Conservation (phyloP, 2,797 vertebrate genomes). For the Caiman crocodilus region DNA sequence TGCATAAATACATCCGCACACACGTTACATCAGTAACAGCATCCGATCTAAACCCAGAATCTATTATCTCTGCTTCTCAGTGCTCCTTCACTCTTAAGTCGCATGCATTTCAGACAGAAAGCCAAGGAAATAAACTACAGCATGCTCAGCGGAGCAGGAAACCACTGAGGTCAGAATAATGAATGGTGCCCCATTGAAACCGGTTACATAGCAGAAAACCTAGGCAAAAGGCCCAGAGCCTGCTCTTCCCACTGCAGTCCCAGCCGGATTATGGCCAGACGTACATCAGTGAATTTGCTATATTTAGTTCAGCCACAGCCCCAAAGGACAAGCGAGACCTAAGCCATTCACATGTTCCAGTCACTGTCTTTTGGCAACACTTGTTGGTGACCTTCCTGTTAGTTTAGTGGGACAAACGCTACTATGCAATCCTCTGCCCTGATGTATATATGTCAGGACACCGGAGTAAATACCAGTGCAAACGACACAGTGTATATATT, state of each 20-base stretch:
- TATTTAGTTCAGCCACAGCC: constrained; percentile 52
- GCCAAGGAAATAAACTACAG: neutral
- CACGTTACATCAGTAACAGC: neutral
- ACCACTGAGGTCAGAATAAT: neutral
- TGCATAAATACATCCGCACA: neutral
- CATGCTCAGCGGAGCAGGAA: neutral
- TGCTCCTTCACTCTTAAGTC: neutral
- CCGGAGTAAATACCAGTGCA: neutral
- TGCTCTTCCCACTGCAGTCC: neutral
- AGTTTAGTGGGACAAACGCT: neutral
- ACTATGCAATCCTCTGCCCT: neutral
- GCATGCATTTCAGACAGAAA: neutral
- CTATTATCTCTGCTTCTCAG: neutral
- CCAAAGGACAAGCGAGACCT: constrained; percentile 39
- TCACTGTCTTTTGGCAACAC: constrained; percentile 6
- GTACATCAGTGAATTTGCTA: constrained; percentile 59
- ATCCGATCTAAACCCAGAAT: neutral
- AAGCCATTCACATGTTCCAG: constrained; percentile 29
- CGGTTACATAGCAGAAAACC: constrained; percentile 23
- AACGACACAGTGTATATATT: constrained; percentile 28
- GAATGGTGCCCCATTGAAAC: neutral
- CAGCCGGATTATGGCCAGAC: neutral
- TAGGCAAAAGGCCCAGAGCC: constrained; percentile 21
- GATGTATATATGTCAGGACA: neutral
- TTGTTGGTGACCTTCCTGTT: constrained; percentile 56